Base-by-base conservation (phyloP, 2,888 invertebrate genomes). In the Micropterix aruncella region DNA sequence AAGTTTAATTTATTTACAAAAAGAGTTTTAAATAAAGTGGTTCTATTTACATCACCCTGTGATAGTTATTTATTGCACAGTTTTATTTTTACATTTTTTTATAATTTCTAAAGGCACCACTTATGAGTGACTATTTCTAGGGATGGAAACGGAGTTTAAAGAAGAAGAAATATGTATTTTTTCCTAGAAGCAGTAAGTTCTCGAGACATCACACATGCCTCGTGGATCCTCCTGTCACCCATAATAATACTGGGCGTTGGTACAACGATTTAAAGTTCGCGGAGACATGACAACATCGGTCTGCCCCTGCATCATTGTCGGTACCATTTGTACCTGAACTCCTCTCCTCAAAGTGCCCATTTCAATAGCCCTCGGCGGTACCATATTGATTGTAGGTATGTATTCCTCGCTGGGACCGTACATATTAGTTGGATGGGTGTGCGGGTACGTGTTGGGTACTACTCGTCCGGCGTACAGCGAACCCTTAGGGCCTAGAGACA, bases 191-290 rank as follows among this genome's bases (percentile, higher is more conserved):
- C 73, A 74, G 61, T 74, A 74, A 59, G 73, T 74, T 59, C 73
- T 68, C 51, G 73, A 67, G 53, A 67, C 66, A 52, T 70, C 70
- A 55, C 70, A 59, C 57, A 70, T 66, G 57, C 72, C 66, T 56
- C 61, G 65, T 57, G 65, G 66, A 51, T 74, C 72, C 60, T 77
- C 70, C 57, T 74, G 82, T 83, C 83, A 85, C 76, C 83, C 84
- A 59, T 83, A 84, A 60, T 83, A 84, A 60, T 80, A 81, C 56
- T 79, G 79, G 41, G 74, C 75, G 57, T 77, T 79, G 51, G 77
- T 74, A 60, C 75, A 74, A 57, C 77, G 67, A 63, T 75, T 77
- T 55, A 80, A 64, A 63, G 77, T 78, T 56, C 81, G 66, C 1
- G 80, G 73, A 57, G 63, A 70, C 54, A 69, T 70, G 57, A 70